Evolutionary conservation across 2,797 vertebrate species (phyloP).

Genomic region (Novumbra hubbsi): DNA sequence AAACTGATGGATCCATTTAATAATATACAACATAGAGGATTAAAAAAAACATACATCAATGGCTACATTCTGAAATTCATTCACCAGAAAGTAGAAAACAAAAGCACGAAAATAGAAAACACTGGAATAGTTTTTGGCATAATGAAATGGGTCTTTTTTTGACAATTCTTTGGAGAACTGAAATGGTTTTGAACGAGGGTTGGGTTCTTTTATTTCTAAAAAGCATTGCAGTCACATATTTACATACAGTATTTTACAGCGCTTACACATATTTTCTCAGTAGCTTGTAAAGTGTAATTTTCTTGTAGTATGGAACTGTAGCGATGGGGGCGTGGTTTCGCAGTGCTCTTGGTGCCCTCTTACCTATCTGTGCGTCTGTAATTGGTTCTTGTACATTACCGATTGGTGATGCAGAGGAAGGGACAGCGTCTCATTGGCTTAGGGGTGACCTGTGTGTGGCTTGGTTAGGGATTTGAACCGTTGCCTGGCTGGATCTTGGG

Average conservation of each 20-base stretch:
- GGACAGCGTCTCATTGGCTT: constrained; percentile 23
- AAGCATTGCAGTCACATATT: constrained; percentile 79
- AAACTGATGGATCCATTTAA: constrained; percentile 42
- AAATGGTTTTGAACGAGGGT: constrained; percentile 47
- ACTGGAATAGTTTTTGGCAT: constrained; percentile 63
- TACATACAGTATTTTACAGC: constrained; percentile 81
- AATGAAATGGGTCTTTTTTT: constrained; percentile 43
- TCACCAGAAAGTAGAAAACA: constrained; percentile 56
- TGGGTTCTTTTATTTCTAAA: constrained; percentile 54
- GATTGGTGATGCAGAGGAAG: constrained; percentile 37
- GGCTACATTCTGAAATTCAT: constrained; percentile 64
- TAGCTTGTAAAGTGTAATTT: constrained; percentile 62
- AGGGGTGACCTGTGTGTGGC: not conserved
- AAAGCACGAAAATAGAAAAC: constrained; percentile 47
- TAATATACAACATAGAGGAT: constrained; percentile 63
- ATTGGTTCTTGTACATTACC: constrained; percentile 22
- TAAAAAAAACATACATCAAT: constrained; percentile 49
- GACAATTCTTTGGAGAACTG: constrained; percentile 48
- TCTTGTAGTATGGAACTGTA: no score
- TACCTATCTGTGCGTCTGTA: constrained; percentile 56
- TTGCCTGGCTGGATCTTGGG: not conserved
- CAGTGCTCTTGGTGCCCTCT: constrained; percentile 62
- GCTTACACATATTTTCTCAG: constrained; percentile 64
- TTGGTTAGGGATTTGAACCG: not conserved
- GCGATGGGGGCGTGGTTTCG: constrained; percentile 32